Percentiles rank a stretch among this genome's conserved stretches.
Conservation (phyloP, 1,140 invertebrate genomes). For the Drosophila repletoides region DNA sequence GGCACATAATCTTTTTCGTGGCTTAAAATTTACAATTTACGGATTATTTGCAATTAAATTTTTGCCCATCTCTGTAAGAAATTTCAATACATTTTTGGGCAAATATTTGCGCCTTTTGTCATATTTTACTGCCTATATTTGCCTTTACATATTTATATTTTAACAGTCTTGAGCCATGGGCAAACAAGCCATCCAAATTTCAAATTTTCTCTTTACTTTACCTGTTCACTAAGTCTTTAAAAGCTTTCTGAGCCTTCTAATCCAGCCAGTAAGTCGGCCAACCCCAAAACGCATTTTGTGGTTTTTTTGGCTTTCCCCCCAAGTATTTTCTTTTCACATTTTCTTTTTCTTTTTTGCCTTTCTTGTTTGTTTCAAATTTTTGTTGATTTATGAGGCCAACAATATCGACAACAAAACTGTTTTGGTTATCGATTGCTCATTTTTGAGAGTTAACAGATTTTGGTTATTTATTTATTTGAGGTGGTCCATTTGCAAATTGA, state of each 20-base stretch:
- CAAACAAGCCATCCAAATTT: slow-evolving; percentile 18
- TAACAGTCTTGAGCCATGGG: slow-evolving; percentile 5
- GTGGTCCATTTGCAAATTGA: too few species aligned
- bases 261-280: slow-evolving; percentile 44
- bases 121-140: slow-evolving; percentile 5
- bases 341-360: background rate
- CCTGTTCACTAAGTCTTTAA: slow-evolving; percentile 34
- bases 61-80: slow-evolving; percentile 1
- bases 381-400: slow-evolving; percentile 28
- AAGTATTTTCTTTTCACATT: background rate
- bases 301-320: slow-evolving; percentile 34
- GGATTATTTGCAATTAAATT: slow-evolving; percentile 51
- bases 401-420: background rate
- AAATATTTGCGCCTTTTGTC: slow-evolving; percentile 44
- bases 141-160: slow-evolving; percentile 13
- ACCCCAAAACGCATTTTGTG: slow-evolving; percentile 51
- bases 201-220: slow-evolving; percentile 19
- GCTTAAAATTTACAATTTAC: slow-evolving; percentile 46
- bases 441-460: background rate
- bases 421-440: slow-evolving; percentile 36
- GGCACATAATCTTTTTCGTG: slow-evolving; percentile 43
- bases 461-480: background rate
- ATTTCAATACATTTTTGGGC: slow-evolving; percentile 14
- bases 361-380: slow-evolving; percentile 4
- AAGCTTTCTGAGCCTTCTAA: slow-evolving; percentile 50